A percentile compares a stretch with the other conserved stretches of the same genome.
phyloP scores from a whole-genome alignment of 2,888 invertebrate genomes.

The Plagodis dolabraria region DNA sequence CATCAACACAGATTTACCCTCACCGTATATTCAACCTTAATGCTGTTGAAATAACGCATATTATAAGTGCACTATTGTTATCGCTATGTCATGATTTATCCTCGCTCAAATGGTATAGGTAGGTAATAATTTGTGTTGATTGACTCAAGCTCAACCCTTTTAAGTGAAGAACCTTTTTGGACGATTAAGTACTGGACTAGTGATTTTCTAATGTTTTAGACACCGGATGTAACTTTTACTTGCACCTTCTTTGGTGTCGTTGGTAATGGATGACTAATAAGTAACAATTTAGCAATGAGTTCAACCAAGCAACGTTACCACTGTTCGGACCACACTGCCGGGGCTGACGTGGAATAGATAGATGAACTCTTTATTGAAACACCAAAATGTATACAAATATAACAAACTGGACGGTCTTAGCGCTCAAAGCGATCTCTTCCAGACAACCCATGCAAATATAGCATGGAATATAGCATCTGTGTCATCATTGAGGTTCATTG shows the following conservation, averaged over 20 bases:
- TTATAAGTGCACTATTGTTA: background rate
- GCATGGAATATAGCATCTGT: too few species aligned
- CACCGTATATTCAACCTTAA: background rate
- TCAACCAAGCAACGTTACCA: too few species aligned
- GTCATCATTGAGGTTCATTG: too few species aligned
- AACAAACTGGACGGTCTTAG: too few species aligned
- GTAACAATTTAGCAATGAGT: background rate
- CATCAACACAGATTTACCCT: background rate
- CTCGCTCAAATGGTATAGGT: conserved; percentile 14
- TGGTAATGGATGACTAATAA: background rate
- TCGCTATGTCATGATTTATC: conserved; percentile 15
- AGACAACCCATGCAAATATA: too few species aligned
- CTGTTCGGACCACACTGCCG: too few species aligned
- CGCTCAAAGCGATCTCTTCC: too few species aligned
- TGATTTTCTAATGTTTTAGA: conserved; percentile 23
- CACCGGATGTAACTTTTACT: conserved; percentile 41
- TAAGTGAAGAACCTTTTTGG: conserved; percentile 19
- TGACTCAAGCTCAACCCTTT: conserved; percentile 19
- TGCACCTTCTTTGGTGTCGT: conserved; percentile 28
- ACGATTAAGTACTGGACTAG: conserved; percentile 1
- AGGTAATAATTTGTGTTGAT: conserved; percentile 24
- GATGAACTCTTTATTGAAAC: too few species aligned
- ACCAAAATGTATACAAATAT: too few species aligned
- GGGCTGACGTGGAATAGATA: too few species aligned
- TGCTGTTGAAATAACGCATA: background rate